These are phyloP conservation scores for Enteromius unitaeniatus DNA, from an alignment of 2,797 vertebrate species.

Conservation along the genomic window DNA sequence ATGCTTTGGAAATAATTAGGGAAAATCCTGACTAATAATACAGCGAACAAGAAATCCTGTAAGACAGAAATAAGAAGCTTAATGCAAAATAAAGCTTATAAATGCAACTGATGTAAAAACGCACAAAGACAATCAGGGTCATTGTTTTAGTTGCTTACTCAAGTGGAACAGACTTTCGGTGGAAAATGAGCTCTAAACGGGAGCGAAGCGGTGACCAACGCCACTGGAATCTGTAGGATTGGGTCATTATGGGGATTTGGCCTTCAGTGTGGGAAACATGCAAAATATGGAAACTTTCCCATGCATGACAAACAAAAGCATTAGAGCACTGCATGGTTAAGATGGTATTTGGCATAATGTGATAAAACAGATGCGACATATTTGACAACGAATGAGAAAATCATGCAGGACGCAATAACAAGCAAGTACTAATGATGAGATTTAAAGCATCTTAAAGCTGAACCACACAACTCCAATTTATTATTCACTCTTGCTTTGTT, in stretches of 20 bases:
- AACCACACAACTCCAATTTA: background rate
- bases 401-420: background rate
- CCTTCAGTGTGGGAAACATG: background rate
- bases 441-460: background rate
- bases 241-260: conserved; percentile 22
- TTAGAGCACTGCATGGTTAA: background rate
- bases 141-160: conserved; percentile 61
- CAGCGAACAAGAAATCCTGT: conserved; percentile 36
- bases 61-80: conserved; percentile 38
- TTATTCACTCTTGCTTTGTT: background rate
- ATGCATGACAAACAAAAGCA: background rate
- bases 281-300: conserved; percentile 1
- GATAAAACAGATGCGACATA: background rate
- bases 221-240: background rate
- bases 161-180: background rate
- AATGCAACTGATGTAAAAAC: conserved; percentile 47
- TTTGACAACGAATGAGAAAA: background rate
- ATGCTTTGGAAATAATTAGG: background rate
- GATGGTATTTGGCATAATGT: background rate
- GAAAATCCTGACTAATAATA: conserved; percentile 6
- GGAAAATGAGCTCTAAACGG: background rate
- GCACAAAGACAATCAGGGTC: conserved; percentile 54
- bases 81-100: conserved; percentile 18
- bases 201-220: background rate
- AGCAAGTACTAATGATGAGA: background rate